These are phyloP conservation scores for Anthoscopus minutus DNA, from an alignment of 2,113 vertebrate genomes.

Conservation along the genomic window DNA sequence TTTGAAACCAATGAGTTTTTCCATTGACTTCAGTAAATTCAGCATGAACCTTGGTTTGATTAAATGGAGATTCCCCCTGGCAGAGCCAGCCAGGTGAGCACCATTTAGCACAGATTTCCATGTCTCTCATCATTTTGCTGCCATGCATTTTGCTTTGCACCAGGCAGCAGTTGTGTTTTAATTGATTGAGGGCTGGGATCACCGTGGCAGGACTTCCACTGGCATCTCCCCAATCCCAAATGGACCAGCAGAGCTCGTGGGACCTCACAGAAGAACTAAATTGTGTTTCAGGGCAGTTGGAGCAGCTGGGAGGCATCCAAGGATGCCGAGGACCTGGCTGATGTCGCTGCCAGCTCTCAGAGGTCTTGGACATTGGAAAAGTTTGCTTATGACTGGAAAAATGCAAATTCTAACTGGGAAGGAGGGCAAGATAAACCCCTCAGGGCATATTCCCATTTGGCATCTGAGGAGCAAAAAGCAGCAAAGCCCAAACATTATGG, in stretches of 20 bases:
- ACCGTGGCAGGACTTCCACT: neutral
- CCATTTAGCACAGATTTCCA: neutral
- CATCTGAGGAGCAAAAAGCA: neutral
- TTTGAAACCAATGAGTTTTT: neutral
- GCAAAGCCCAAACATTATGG: neutral
- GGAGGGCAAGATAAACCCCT: neutral
- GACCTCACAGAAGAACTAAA: neutral
- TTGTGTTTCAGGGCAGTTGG: neutral
- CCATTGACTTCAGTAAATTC: neutral
- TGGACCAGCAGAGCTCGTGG: rapidly evolving
- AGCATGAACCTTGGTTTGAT: neutral
- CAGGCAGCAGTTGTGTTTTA: neutral
- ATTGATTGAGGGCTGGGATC: neutral
- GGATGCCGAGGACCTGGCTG: neutral
- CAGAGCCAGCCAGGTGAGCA: neutral
- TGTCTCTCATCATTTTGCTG: neutral
- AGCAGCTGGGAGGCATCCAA: neutral
- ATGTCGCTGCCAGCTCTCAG: neutral
- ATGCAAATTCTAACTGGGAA: neutral
- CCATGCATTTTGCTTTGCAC: neutral
- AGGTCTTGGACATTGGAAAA: neutral
- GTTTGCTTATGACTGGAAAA: neutral
- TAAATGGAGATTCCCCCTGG: neutral
- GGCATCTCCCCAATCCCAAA: neutral
- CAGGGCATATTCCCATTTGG: neutral